Base-by-base conservation (phyloP, 2,113 vertebrate species). In the Apodemus speciosus region DNA sequence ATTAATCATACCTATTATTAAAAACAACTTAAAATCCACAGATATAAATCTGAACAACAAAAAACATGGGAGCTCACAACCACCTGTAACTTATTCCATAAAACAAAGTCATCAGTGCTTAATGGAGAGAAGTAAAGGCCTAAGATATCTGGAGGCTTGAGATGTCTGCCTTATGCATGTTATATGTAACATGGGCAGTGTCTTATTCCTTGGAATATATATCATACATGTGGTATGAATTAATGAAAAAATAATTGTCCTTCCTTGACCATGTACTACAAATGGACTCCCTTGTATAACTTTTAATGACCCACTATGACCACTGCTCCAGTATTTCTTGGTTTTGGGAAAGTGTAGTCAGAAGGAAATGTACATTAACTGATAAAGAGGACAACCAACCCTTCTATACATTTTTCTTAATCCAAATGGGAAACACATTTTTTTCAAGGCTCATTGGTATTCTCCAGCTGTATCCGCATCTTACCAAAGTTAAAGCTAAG, bases 401-500 rank as follows among this genome's bases (percentile, higher is more conserved):
- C 71, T 46, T 46, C 66, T 40, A n/a, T 68, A 80, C 25, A 68
- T 92, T 91, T 71, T 68, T 71, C 51, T 76, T 60, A 75, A 89
- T n/a, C 51, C 77, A 96, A 95, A 92, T 49, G 18, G 86, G 51
- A 40, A 85, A 88, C 90, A 89, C 32, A 68, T 18, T 56, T 88
- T 87, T 40, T 66, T 40, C 60, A 85, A 90, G 60, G 58, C 13
- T 94, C 90, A 93, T 94, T 96, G 64, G 92, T 91, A 96, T 95
- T 93, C 96, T 91, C 69, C 73, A 93, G 83, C 73, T 92, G 49
- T 81, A 89, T 68, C 66, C 32, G 40, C 80, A 77, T 95, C 90
- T 91, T 81, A 95, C 92, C 40, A 46, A 93, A 85, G 91, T 83
- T 95, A 92, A 46, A 93, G 91, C 60, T 84, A 94, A 96, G 96